Percentiles rank a stretch among this genome's conserved stretches.
Conservation (phyloP, 2,888 invertebrate species). For the Nowickia ferox region DNA sequence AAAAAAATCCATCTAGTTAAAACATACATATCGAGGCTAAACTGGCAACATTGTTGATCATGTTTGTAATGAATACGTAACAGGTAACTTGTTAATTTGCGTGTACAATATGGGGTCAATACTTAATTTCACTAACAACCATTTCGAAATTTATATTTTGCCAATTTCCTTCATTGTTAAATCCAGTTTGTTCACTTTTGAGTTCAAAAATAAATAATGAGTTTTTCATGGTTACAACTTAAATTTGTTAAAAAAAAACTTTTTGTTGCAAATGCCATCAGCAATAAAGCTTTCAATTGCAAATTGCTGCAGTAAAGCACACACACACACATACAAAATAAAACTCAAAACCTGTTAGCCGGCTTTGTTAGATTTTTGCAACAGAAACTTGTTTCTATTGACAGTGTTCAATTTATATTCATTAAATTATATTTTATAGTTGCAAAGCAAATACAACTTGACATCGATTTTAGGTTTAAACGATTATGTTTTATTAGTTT, state of each 20-base stretch:
- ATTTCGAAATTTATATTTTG: background rate
- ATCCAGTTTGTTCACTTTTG: background rate
- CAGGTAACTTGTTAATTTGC: background rate
- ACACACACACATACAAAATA: background rate
- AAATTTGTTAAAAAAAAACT: background rate
- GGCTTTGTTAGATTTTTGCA: constrained; percentile 44
- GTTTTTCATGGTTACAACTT: constrained; percentile 51
- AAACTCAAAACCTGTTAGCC: constrained; percentile 48
- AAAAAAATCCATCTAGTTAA: too few relatives aligned
- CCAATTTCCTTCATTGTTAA: background rate
- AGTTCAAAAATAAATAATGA: constrained; percentile 8
- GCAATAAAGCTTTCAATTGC: constrained; percentile 18
- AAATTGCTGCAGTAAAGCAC: background rate
- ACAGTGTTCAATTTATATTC: constrained; percentile 28
- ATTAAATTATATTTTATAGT: background rate
- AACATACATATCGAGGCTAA: too few relatives aligned
- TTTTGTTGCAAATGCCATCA: background rate
- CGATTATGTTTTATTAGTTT: background rate
- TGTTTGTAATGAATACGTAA: too few relatives aligned
- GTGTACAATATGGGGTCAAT: background rate
- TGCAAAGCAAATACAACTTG: constrained; percentile 21
- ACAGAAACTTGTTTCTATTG: constrained; percentile 44
- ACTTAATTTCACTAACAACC: background rate
- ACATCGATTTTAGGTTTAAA: constrained; percentile 56
- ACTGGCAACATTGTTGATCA: too few relatives aligned